These are phyloP conservation scores for Linnaemya tessellans DNA, from an alignment of 2,888 invertebrate genomes.

Conservation along the genomic window DNA sequence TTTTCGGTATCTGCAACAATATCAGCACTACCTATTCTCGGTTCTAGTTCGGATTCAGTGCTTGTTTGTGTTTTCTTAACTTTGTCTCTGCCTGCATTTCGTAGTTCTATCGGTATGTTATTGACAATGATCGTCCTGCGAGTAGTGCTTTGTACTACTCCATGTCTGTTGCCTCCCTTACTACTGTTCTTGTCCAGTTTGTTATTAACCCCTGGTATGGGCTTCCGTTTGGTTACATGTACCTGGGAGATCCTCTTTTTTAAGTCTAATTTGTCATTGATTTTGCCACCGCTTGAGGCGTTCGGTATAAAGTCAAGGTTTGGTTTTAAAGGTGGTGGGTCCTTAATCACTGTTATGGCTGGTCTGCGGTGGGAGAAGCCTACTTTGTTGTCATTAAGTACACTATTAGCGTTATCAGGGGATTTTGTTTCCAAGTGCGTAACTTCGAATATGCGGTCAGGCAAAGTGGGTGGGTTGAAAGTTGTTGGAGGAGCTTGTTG, in stretches of 20 bases:
- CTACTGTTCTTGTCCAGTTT: constrained; percentile 78
- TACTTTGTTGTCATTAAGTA: constrained; percentile 77
- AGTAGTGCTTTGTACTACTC: constrained; percentile 73
- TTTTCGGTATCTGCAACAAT: background rate
- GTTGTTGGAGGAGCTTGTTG: constrained; percentile 28
- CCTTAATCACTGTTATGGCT: background rate
- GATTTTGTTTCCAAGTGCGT: constrained; percentile 63
- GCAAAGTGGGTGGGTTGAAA: constrained; percentile 51
- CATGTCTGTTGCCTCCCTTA: constrained; percentile 72
- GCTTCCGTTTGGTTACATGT: constrained; percentile 78
- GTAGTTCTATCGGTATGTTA: constrained; percentile 80
- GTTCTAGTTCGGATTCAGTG: constrained; percentile 47
- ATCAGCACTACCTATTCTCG: constrained; percentile 51
- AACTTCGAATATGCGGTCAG: constrained; percentile 76
- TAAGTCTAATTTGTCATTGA: constrained; percentile 87
- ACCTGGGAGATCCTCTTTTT: constrained; percentile 81
- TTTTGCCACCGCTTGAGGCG: constrained; percentile 78
- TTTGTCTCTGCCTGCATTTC: constrained; percentile 74
- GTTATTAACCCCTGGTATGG: constrained; percentile 77
- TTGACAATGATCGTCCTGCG: constrained; percentile 80
- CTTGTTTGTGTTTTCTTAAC: background rate
- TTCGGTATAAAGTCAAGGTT: constrained; percentile 77
- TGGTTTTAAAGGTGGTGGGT: constrained; percentile 47
- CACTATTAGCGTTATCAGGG: constrained; percentile 49
- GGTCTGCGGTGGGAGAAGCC: constrained; percentile 78